Evolutionary conservation across 1,140 invertebrate species (phyloP), one percentile per base, ranked within the genome.

Genomic region (Hermatobates lingyangjiaoensis): DNA sequence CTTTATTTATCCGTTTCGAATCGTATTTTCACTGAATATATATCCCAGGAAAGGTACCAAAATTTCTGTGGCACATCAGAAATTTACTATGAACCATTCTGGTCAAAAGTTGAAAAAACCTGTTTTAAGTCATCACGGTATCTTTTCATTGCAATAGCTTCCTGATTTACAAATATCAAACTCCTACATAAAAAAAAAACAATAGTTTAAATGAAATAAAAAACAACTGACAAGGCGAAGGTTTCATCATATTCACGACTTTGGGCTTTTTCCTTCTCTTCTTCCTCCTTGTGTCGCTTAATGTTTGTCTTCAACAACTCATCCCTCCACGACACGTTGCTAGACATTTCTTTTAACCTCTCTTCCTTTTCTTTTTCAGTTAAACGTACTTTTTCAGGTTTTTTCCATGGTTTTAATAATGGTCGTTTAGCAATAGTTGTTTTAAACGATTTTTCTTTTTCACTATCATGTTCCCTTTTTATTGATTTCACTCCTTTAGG

Each of bases 271-370:
- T 83, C 80, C 48, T 68, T 71, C 25, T 71, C 70, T 28, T 79
- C 74, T 55, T 77, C 72, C 57, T 79, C 73, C 4, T 69, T 69
- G 61, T 84, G 78, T 27, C 69, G 67, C 57, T 71, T 74, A 0
- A 86, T 71, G 58, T 75, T 79, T 57, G 68, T 68, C 39, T 69
- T 68, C 50, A 83, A 64, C 60, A 81, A 74, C 53, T 76, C 74
- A 50, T 87, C 80, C 7, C 82, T 68, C 73, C 75, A 75, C 51
- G 69, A 67, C 1, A 82, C 85, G 69, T 89, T 81, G 25, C 71
- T 64, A 71, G 83, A 80, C 89, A 94, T 94, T 68, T 88, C 85
- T 45, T 72, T 69, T 52, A 83, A 64, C 50, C 71, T 70, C 42
- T 68, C 68, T 61, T 87, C 77, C 56, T 78, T 81, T 63, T 91